Evolutionary conservation across 35 echinoderm and acorn worm genomes (phyloP).

Genomic region (Diadema setosum): DNA sequence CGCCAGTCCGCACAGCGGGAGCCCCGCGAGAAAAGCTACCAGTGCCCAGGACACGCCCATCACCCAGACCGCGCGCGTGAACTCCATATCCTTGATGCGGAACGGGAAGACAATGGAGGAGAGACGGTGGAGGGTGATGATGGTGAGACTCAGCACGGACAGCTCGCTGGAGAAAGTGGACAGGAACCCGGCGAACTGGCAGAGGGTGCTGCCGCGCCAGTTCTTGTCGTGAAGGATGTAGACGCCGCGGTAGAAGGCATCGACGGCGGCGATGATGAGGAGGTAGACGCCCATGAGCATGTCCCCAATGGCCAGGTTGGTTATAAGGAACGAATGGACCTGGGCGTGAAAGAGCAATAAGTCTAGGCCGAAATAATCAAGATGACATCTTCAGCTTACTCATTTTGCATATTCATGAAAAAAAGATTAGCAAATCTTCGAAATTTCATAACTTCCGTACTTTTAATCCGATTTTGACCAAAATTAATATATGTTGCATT

Average conservation of each 20-base stretch:
- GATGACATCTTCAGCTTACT: background rate
- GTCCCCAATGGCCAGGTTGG: conserved; percentile 92
- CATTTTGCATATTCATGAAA: background rate
- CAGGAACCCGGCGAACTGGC: conserved; percentile 87
- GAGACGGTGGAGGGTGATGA: conserved; percentile 86
- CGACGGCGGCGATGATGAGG: conserved; percentile 83
- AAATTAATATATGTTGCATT: no score
- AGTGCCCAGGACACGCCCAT: conserved; percentile 74
- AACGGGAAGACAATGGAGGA: conserved; percentile 93
- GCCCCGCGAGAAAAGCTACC: conserved; percentile 53
- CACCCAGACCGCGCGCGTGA: conserved; percentile 62
- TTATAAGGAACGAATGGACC: conserved; percentile 97
- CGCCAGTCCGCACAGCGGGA: conserved; percentile 65
- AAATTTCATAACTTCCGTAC: no score
- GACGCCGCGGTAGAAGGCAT: conserved; percentile 69
- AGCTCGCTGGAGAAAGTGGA: conserved; percentile 98
- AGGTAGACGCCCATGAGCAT: conserved; percentile 96
- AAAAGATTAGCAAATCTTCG: background rate
- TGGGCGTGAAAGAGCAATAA: background rate
- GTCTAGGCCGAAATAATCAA: no score
- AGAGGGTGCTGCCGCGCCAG: conserved; percentile 62
- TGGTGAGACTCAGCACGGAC: conserved; percentile 90
- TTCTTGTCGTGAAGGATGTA: conserved; percentile 63
- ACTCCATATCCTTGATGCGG: conserved; percentile 91
- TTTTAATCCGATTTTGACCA: background rate